phyloP scores from a whole-genome alignment of 2,888 invertebrate genomes.

The Cactoblastis cactorum region DNA sequence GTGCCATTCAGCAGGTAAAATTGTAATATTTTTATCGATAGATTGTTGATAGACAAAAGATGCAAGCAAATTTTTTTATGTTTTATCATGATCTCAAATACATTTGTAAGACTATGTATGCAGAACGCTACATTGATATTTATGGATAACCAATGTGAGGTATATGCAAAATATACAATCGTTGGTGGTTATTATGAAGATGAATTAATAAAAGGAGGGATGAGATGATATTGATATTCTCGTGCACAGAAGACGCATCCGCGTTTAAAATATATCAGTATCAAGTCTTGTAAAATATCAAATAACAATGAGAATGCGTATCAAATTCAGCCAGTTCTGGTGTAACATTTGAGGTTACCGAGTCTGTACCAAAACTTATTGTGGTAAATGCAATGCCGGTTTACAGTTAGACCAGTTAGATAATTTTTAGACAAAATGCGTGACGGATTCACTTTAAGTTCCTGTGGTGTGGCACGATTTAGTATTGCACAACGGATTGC shows the following conservation, averaged over 20 bases:
- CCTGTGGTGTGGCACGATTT: not conserved
- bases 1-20: constrained; percentile 92
- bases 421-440: constrained; percentile 16
- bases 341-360: constrained; percentile 1
- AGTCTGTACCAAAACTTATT: constrained; percentile 7
- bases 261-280: not conserved
- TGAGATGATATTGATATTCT: too few relatives aligned
- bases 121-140: too few relatives aligned
- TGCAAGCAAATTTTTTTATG: too few relatives aligned
- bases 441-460: not conserved
- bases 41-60: not conserved
- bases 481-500: constrained; percentile 1
- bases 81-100: too few relatives aligned
- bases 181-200: too few relatives aligned
- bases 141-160: too few relatives aligned
- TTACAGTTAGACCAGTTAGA: constrained; percentile 22
- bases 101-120: too few relatives aligned
- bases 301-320: constrained; percentile 2
- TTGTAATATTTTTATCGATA: not conserved
- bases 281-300: not conserved
- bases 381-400: constrained; percentile 9
- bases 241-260: not conserved
- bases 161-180: too few relatives aligned
- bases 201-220: too few relatives aligned
- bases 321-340: constrained; percentile 1